Base-by-base conservation (phyloP, 2,797 vertebrate species). In the Microctenopoma steveboyesi region DNA sequence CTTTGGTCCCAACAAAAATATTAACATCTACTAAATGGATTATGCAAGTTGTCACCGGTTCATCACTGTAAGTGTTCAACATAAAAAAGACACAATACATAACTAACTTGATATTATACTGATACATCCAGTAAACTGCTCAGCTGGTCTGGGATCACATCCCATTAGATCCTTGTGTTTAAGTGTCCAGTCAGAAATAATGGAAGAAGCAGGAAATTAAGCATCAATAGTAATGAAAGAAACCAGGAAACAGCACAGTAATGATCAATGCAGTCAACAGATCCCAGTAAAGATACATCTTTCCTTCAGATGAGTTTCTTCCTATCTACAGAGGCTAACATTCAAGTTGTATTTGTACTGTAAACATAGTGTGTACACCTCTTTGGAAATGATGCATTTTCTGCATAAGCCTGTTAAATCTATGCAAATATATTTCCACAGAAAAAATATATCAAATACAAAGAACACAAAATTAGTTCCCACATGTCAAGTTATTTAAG, bases 401-500 rank as follows among this genome's bases (percentile, higher is more conserved):
- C 63, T 57, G 68, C 62, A 4, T 14, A 2, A 63, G 22, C 11
- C n/a, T 27, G 0, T 37, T 64, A 47, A 64, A 68, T 53, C 63
- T 66, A 15, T 16, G 47, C 62, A 66, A 18, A 6, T 2, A 15
- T 43, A 45, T 10, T 40, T 65, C 7, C 11, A 7, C 0, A 18
- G 22, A 81, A 76, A 42, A 42, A 14, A 78, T 71, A 60, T 72
- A 82, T 76, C 84, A 53, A 86, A 76, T 70, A 69, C 81, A 61
- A 72, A 76, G 71, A 77, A 76, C 83, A 84, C 72, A 18, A 80
- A 81, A 66, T 3, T 1, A 78, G 74, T 48, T 45, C 25, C 35
- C 22, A 30, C 52, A 15, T 3, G 30, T 25, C 27, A 51, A 48
- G 45, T 22, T 1, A 30, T 22, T 4, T 22, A 28, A 59, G 9